These are phyloP conservation scores for Malacosoma neustria DNA, from an alignment of 2,888 invertebrate species.

Conservation along the genomic window DNA sequence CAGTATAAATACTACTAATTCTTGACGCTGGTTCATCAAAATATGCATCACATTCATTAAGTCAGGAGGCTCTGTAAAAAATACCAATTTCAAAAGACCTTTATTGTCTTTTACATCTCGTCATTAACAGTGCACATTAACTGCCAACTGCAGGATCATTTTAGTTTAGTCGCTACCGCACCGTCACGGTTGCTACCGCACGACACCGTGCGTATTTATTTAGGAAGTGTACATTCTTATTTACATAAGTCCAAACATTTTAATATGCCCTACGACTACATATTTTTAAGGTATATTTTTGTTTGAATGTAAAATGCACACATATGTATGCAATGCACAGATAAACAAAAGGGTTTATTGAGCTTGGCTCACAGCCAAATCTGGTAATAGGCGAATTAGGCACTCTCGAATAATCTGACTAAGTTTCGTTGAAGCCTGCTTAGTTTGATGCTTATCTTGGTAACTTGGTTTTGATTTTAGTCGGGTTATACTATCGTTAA, in stretches of 20 bases:
- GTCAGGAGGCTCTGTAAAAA: slow-evolving; percentile 27
- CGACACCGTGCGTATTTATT: slow-evolving; percentile 63
- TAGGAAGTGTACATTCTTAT: slow-evolving; percentile 62
- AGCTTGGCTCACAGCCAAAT: slow-evolving; percentile 63
- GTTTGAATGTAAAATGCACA: slow-evolving; percentile 18
- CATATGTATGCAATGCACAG: slow-evolving; percentile 25
- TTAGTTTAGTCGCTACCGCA: slow-evolving; percentile 32
- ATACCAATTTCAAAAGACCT: slow-evolving; percentile 25
- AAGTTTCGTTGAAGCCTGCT: slow-evolving; percentile 14
- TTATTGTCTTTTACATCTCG: slow-evolving; percentile 9
- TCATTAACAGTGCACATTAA: slow-evolving; percentile 9
- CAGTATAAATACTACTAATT: no score
- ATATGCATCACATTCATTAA: slow-evolving; percentile 18
- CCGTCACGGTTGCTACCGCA: slow-evolving; percentile 43
- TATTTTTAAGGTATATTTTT: slow-evolving; percentile 31
- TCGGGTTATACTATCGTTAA: neutral
- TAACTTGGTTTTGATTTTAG: slow-evolving; percentile 1
- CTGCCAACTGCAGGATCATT: slow-evolving; percentile 23
- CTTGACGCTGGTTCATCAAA: slow-evolving; percentile 1
- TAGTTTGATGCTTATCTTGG: slow-evolving; percentile 7
- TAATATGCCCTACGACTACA: no score
- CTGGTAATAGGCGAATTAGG: slow-evolving; percentile 43
- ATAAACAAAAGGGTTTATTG: slow-evolving; percentile 57
- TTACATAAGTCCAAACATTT: slow-evolving; percentile 42
- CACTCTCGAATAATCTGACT: slow-evolving; percentile 32